These are phyloP conservation scores for Mastomys coucha DNA, from an alignment of 2,113 vertebrate species.

Conservation along the genomic window DNA sequence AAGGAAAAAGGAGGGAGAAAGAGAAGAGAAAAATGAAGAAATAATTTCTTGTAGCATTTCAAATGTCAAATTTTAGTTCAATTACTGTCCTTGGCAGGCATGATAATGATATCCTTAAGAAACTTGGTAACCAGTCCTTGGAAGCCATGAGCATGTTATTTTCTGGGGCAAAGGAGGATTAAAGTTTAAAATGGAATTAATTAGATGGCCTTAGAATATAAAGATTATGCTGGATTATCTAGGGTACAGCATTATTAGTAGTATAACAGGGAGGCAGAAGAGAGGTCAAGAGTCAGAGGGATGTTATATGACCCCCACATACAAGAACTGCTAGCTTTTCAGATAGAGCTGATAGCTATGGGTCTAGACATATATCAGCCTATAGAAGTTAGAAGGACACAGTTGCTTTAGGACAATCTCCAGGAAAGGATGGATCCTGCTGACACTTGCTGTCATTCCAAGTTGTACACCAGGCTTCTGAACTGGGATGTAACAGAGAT, in stretches of 20 bases:
- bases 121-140: neutral
- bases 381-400: neutral
- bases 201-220: neutral
- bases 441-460: neutral
- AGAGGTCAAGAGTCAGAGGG: neutral
- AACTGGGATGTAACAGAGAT: neutral
- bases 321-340: neutral
- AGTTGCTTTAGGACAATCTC: neutral
- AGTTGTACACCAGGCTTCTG: neutral
- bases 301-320: too few relatives aligned
- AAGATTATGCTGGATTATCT: neutral
- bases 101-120: neutral
- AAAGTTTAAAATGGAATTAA: conserved; percentile 3
- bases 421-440: neutral
- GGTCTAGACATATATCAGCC: neutral
- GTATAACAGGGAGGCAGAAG: neutral
- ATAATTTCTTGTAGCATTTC: neutral
- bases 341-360: neutral
- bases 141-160: neutral
- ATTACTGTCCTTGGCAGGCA: neutral
- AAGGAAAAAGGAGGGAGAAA: neutral
- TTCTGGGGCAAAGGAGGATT: neutral
- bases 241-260: neutral
- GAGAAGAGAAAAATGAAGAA: neutral
- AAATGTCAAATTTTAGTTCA: neutral